Conservation (phyloP, 2,113 vertebrate species). For the Hydropotes inermis region DNA sequence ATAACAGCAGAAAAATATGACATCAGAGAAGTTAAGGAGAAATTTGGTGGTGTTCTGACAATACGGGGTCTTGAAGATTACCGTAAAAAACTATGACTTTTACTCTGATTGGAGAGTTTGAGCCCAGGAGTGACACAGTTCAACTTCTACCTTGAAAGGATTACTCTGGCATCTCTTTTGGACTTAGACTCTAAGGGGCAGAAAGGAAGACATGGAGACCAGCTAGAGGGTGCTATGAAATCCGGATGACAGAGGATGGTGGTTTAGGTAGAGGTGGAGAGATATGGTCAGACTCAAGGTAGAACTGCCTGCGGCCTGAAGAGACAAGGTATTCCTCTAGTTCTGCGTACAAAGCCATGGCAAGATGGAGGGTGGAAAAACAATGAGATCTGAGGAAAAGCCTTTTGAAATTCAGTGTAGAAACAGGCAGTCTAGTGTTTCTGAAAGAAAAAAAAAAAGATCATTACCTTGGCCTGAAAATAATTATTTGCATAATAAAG, state of each 20-base stretch:
- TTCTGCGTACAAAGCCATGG: background rate
- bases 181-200: background rate
- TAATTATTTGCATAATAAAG: conserved; percentile 5
- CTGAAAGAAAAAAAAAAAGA: background rate
- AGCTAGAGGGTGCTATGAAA: background rate
- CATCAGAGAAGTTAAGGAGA: background rate
- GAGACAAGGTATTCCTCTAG: background rate
- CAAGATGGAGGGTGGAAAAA: fast-evolving
- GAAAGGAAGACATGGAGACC: background rate
- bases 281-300: background rate
- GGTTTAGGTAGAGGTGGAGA: background rate
- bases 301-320: background rate
- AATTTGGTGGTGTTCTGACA: background rate
- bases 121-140: background rate
- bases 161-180: background rate
- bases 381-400: background rate
- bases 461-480: background rate
- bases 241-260: background rate
- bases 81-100: background rate
- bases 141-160: background rate
- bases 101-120: background rate
- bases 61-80: background rate
- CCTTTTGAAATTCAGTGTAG: background rate
- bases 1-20: background rate
- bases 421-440: background rate